These are phyloP conservation scores for Choristoneura rosaceana DNA, from an alignment of 2,888 invertebrate genomes.

Conservation along the genomic window DNA sequence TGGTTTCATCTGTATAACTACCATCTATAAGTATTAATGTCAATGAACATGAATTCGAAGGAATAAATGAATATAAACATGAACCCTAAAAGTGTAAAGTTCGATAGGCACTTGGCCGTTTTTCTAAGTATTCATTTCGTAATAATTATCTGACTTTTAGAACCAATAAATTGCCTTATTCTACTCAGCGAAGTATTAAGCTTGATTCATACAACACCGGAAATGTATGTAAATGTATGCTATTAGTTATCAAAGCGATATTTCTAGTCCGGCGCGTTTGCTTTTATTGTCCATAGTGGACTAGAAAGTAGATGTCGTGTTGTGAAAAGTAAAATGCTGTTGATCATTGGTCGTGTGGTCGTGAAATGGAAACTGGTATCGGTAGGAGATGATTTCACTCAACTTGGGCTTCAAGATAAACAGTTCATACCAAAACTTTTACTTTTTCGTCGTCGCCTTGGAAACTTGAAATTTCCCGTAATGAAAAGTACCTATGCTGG, in stretches of 20 bases:
- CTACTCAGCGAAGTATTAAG: neutral
- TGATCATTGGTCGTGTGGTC: neutral
- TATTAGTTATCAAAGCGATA: constrained; percentile 10
- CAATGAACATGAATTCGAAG: no score
- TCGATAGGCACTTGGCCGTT: neutral
- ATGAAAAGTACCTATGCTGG: no score
- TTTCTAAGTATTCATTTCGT: neutral
- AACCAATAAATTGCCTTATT: neutral
- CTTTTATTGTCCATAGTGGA: constrained; percentile 31
- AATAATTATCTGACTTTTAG: neutral
- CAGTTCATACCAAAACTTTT: neutral
- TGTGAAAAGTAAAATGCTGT: constrained; percentile 27
- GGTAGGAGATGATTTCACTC: neutral
- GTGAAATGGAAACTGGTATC: constrained; percentile 16
- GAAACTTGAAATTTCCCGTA: no score
- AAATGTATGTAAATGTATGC: constrained; percentile 28
- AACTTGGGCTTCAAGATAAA: neutral
- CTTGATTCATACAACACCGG: constrained; percentile 12
- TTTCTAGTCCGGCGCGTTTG: constrained; percentile 18
- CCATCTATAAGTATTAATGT: no score
- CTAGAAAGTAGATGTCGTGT: constrained; percentile 30
- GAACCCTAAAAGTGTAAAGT: no score
- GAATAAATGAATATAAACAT: no score
- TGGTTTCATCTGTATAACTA: no score
- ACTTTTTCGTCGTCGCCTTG: no score